A percentile compares a stretch with the other conserved stretches of the same genome.
phyloP scores from a whole-genome alignment of 2,113 vertebrate genomes.

The pig (Sus scrofa) region DNA sequence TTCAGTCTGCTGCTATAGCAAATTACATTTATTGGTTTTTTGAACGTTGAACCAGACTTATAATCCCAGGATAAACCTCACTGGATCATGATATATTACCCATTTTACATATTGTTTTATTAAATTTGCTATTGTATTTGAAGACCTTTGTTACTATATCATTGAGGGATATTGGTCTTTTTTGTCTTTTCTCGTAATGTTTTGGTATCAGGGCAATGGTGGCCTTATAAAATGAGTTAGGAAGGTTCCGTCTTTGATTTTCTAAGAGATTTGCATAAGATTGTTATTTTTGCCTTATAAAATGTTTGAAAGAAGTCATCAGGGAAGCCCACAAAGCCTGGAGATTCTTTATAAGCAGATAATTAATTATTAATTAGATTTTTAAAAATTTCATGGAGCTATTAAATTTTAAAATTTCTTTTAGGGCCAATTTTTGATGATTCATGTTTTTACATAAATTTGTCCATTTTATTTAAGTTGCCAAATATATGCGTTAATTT shows the following conservation, averaged over 20 bases:
- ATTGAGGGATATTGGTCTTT: not conserved
- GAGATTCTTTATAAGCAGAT: not conserved
- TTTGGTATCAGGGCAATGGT: not conserved
- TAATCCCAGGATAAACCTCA: not conserved
- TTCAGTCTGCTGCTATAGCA: not conserved
- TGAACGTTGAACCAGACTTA: not conserved
- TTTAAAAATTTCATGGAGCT: not conserved
- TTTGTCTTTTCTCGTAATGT: not conserved
- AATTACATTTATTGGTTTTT: slow-evolving; percentile 13
- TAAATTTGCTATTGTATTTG: not conserved
- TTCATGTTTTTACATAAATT: not conserved
- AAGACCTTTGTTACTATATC: not conserved
- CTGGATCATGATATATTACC: not conserved
- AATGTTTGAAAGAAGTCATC: slow-evolving; percentile 22
- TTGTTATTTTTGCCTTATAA: not conserved
- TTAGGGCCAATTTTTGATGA: not conserved
- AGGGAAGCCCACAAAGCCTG: not conserved
- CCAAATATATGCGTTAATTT: not conserved
- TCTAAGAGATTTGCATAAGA: not conserved
- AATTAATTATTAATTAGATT: not conserved
- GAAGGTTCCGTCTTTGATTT: not conserved
- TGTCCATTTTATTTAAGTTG: not conserved
- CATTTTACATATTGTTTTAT: not conserved
- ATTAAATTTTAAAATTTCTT: not conserved
- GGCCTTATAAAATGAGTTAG: not conserved